Evolutionary conservation across 2,113 vertebrate genomes (phyloP).

Genomic region (Colossoma macropomum): DNA sequence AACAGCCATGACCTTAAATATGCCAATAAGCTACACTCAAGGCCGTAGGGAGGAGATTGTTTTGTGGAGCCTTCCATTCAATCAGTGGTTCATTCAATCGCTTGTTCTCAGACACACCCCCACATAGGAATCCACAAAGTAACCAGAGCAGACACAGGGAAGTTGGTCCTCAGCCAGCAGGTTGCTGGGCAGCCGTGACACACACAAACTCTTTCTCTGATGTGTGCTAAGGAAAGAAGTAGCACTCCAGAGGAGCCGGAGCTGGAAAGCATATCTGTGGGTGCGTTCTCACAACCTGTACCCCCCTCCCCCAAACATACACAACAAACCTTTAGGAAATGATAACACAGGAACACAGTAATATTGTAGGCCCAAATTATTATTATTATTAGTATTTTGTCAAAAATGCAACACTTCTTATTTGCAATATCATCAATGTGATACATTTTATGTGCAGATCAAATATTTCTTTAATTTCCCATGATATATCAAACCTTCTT

Average conservation of each 20-base stretch:
- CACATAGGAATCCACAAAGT: constrained; percentile 68
- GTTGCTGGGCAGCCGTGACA: constrained; percentile 60
- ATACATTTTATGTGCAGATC: not conserved
- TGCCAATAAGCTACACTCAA: constrained; percentile 54
- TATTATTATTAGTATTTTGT: not conserved
- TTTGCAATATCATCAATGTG: not conserved
- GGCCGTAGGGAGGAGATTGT: constrained; percentile 68
- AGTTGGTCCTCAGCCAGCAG: constrained; percentile 55
- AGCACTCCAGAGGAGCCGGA: constrained; percentile 44
- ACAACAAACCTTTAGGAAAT: constrained; percentile 13
- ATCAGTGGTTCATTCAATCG: constrained; percentile 80
- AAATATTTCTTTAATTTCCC: not conserved
- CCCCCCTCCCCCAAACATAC: not conserved
- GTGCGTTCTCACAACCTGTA: not conserved
- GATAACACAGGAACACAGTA: not conserved
- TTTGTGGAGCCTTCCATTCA: constrained; percentile 72
- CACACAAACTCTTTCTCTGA: constrained; percentile 52
- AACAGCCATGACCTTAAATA: constrained; percentile 32
- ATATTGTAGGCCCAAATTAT: not conserved
- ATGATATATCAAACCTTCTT: not conserved
- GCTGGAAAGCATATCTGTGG: constrained; percentile 35
- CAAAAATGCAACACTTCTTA: not conserved
- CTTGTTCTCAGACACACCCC: constrained; percentile 79
- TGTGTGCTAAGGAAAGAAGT: constrained; percentile 57
- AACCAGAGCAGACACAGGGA: constrained; percentile 61